A percentile compares a stretch with the other conserved stretches of the same genome.
Evolutionary conservation across 1,140 invertebrate genomes (phyloP).

Genomic region (Drosophila simulans): DNA sequence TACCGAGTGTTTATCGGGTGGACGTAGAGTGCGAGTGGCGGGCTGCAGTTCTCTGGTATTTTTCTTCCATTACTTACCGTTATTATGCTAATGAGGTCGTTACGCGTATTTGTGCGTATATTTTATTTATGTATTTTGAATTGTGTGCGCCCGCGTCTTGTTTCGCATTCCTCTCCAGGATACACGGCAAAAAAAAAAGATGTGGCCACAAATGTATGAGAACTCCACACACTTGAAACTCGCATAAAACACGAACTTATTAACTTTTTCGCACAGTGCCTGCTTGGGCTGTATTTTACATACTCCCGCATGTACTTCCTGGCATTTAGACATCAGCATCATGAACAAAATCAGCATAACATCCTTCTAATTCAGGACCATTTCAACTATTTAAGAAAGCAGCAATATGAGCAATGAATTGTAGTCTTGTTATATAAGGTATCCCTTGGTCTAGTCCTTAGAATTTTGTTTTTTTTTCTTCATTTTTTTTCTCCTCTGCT

Average conservation of each 20-base stretch:
- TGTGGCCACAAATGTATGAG: no score
- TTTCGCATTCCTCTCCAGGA: neutral
- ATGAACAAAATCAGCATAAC: constrained; percentile 34
- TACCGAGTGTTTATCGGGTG: no score
- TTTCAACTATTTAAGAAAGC: no score
- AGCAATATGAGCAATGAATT: no score
- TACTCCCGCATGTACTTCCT: constrained; percentile 21
- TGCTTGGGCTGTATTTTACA: constrained; percentile 12
- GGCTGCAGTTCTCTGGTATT: no score
- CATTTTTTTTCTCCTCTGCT: neutral
- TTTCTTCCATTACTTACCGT: constrained; percentile 84
- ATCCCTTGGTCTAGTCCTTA: neutral
- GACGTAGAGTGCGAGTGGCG: no score
- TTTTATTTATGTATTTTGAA: constrained; percentile 79
- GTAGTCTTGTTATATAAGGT: neutral
- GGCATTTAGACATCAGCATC: constrained; percentile 37
- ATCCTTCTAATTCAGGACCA: neutral
- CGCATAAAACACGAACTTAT: neutral
- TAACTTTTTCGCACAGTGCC: constrained; percentile 11
- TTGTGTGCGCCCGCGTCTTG: constrained; percentile 55
- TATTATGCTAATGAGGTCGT: constrained; percentile 84
- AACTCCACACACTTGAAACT: no score
- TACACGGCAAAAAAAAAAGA: constrained; percentile 10
- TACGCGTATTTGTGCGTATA: constrained; percentile 82
- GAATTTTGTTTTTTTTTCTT: neutral